Base-by-base conservation (phyloP, 1,140 invertebrate species). In the Patella vulgata region DNA sequence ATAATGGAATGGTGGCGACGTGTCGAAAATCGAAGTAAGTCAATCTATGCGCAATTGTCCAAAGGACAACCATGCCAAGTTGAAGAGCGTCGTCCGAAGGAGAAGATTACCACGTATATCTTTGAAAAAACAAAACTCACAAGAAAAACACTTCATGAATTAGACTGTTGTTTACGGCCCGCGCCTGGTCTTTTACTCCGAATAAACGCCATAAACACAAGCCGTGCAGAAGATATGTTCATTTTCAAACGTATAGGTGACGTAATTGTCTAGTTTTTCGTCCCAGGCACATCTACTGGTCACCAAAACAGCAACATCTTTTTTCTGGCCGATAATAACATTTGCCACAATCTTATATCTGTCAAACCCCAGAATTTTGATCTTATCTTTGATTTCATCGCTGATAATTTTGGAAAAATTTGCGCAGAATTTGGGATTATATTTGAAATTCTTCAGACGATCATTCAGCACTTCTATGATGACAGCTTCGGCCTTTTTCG, bases 231-330 rank as follows among this genome's bases (percentile, higher is more conserved):
- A 80, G 23, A 79, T 60, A 40, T 53, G 59, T 4, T 55, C 47
- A 30, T 74, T 80, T 61, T 78, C 50, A 44, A 71, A 76, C 5
- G 60, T 71, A 51, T 73, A 81, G 25, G 66, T 69, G 25, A 79
- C 73, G 47, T 57, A 80, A 36, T 66, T 70, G 63, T 82, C 81
- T n/a, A 74, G 30, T 17, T 71, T 71, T 9, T 69, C 66, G 56
- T 82, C 76, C 81, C 79, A 82, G 0, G 73, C 60, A 48, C 78
- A 78, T 28, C 79, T 61, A 58, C 80, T 82, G 1, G 63, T 59
- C 9, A 71, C 56, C 27, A 66, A 33, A 25, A 77, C 60, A 14
- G 72, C 67, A 48, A 81, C 78, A 23, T 68, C 70, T 33, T 59
- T 71, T 28, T 70, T 74, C 53, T 82, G 68, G 6, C 77, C 75